Evolutionary conservation across 2,113 vertebrate genomes (phyloP), one percentile per base, ranked within the genome.

Genomic region (Ctenomys sociabilis): DNA sequence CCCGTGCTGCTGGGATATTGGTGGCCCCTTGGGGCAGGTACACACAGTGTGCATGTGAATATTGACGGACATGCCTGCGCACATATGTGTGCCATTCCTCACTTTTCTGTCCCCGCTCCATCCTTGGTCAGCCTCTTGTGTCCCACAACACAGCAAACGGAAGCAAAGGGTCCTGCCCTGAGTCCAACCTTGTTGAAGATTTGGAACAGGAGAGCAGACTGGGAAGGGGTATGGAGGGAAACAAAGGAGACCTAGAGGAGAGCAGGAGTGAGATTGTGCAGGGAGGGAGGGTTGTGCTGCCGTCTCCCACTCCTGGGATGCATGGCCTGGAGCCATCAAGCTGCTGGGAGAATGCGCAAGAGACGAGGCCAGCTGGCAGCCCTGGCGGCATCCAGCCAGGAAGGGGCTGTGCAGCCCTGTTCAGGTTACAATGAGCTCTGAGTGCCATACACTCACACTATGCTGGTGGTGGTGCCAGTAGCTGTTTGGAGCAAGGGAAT

Each of bases 61-160:
- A 16, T 22, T 0, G 0, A 28, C 0, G 6, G 12, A 1, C 0
- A 0, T 6, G 66, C 63, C 49, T 13, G 0, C 0, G 30, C 54
- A 16, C 59, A 2, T 0, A 1, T 0, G 14, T 11, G 73, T 52
- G 14, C 35, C 2, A 1, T 68, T 90, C 89, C 14, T 21, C 37
- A 3, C 66, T 30, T 40, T 83, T 81, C 19, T 54, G 77, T 35
- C 90, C 32, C 7, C 16, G 1, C 49, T 54, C 49, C 12, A 35
- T 7, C 73, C 11, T 30, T 8, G 2, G 78, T 73, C 75, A 9
- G 54, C 22, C 88, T 84, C 75, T 54, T 66, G 32, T 77, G 28
- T 88, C 64, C 59, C 63, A 54, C 24, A 0, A 5, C n/a, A 40
- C 81, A 81, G 84, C 88, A 57, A 61, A 73, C 85, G 70, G 70